Evolutionary conservation across 1,140 invertebrate species (phyloP).

Genomic region (Ceratina australensis): DNA sequence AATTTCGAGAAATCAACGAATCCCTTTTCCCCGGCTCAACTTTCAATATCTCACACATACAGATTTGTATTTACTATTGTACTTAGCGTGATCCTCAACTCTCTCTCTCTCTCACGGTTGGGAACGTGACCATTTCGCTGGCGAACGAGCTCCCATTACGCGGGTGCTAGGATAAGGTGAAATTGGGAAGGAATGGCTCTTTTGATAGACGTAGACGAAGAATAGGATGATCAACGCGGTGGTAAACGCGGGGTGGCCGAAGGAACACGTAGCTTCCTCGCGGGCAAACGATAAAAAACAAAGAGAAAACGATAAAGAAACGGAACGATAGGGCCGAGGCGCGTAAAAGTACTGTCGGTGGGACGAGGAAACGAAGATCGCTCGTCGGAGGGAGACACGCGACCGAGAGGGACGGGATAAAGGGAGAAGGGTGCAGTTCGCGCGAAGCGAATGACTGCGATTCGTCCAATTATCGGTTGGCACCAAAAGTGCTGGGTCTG

Average conservation of each 20-base stretch:
- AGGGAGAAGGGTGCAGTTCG: slow-evolving; percentile 59
- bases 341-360: background rate
- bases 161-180: slow-evolving; percentile 6
- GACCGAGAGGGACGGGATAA: slow-evolving; percentile 5
- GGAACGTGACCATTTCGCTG: too few species aligned
- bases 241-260: background rate
- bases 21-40: slow-evolving; percentile 12
- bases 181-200: slow-evolving; percentile 41
- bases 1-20: slow-evolving; percentile 23
- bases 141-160: slow-evolving; percentile 1
- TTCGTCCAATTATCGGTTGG: slow-evolving; percentile 75
- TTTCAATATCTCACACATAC: background rate
- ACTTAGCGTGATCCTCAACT: background rate
- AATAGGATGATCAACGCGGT: slow-evolving; percentile 15
- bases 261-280: background rate
- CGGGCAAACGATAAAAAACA: slow-evolving; percentile 7
- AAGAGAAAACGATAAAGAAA: background rate
- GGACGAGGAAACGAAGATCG: slow-evolving; percentile 1
- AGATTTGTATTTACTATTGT: background rate
- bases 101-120: background rate
- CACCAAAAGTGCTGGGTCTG: slow-evolving; percentile 75
- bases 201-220: slow-evolving; percentile 27
- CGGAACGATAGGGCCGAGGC: background rate
- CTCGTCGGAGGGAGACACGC: background rate
- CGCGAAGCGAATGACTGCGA: slow-evolving; percentile 72